These are phyloP conservation scores for Intellagama lesueurii DNA, from an alignment of 2,797 vertebrate species.

Conservation along the genomic window DNA sequence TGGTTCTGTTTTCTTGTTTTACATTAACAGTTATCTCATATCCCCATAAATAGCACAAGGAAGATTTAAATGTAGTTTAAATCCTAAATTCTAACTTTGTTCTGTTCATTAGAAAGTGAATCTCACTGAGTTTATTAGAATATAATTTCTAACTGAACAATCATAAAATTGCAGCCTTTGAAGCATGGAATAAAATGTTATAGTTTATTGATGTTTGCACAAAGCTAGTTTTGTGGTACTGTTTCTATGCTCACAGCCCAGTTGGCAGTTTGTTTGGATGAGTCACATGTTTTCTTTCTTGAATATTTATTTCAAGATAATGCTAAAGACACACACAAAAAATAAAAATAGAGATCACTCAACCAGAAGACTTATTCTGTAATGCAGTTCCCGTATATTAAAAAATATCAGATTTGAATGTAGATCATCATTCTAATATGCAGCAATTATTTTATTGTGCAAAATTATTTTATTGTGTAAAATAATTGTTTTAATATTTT, in stretches of 20 bases:
- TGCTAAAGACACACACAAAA: not conserved
- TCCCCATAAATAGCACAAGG: not conserved
- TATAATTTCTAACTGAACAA: not conserved
- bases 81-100: not conserved
- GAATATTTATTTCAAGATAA: not conserved
- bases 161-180: not conserved
- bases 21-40: not conserved
- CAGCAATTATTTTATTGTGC: slow-evolving; percentile 36
- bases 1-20: not conserved
- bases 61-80: not conserved
- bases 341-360: not conserved
- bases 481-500: slow-evolving; percentile 59
- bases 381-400: not conserved
- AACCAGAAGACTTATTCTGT: slow-evolving; percentile 21
- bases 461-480: slow-evolving; percentile 51
- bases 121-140: no score
- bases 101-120: not conserved
- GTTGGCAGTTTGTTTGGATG: not conserved
- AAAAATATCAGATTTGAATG: no score
- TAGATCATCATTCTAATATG: no score
- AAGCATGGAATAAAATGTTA: not conserved
- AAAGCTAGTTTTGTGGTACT: not conserved
- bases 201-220: not conserved
- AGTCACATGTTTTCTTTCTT: not conserved
- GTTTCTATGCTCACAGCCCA: not conserved